A percentile compares a stretch with the other conserved stretches of the same genome.
Evolutionary conservation across 2,888 invertebrate species (phyloP).

Genomic region (Agapostemon virescens): DNA sequence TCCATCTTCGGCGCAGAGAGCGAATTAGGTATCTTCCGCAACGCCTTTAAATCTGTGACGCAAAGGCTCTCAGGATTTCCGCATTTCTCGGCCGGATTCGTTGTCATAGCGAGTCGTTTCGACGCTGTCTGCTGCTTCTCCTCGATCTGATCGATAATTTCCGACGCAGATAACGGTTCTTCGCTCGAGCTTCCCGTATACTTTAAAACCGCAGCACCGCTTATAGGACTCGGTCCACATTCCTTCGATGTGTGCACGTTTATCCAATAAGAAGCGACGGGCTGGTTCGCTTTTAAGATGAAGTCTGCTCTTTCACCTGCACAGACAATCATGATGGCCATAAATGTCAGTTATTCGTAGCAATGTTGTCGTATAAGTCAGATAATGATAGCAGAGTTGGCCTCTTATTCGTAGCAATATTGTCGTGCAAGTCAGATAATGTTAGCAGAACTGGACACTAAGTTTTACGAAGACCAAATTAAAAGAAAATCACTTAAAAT

Average conservation of each 20-base stretch:
- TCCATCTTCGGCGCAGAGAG: conserved; percentile 81
- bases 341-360: neutral
- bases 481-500: too few relatives aligned
- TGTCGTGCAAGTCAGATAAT: too few relatives aligned
- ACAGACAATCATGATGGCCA: neutral
- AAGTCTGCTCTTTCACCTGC: conserved; percentile 89
- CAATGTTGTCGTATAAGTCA: neutral
- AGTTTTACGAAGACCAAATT: too few relatives aligned
- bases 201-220: conserved; percentile 82
- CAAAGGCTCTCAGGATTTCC: conserved; percentile 82
- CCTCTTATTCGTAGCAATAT: too few relatives aligned
- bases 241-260: conserved; percentile 82
- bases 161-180: conserved; percentile 30
- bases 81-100: conserved; percentile 79
- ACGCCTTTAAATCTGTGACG: conserved; percentile 83
- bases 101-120: conserved; percentile 68
- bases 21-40: conserved; percentile 82
- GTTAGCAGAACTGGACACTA: too few relatives aligned
- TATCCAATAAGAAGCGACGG: conserved; percentile 84
- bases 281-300: conserved; percentile 84
- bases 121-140: conserved; percentile 32
- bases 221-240: conserved; percentile 80
- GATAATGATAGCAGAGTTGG: too few relatives aligned
- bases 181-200: conserved; percentile 75
- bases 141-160: conserved; percentile 45